Evolutionary conservation across 2,888 invertebrate genomes (phyloP).

Genomic region (Flexamia atlantica): DNA sequence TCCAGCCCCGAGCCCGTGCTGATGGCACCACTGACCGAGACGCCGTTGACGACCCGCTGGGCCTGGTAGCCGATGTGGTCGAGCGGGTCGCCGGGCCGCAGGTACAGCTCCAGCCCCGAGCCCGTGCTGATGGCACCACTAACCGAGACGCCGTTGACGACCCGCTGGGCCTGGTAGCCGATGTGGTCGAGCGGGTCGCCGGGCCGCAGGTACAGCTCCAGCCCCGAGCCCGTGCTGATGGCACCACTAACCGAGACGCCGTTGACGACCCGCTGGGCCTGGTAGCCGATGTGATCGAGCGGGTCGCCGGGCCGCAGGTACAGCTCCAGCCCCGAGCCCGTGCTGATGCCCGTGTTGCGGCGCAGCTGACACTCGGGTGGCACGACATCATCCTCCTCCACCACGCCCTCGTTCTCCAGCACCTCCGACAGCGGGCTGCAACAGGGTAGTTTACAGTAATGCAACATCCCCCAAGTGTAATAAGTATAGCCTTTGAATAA

Average conservation of each 20-base stretch:
- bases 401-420: constrained; percentile 68
- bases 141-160: constrained; percentile 68
- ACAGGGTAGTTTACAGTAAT: too few species aligned
- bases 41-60: constrained; percentile 68
- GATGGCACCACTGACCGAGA: constrained; percentile 68
- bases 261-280: constrained; percentile 67
- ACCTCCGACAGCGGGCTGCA: constrained; percentile 68
- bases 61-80: constrained; percentile 65
- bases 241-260: constrained; percentile 69
- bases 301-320: constrained; percentile 65
- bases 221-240: constrained; percentile 68
- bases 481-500: too few species aligned
- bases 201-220: constrained; percentile 68
- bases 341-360: constrained; percentile 68
- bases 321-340: constrained; percentile 68
- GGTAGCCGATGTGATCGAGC: constrained; percentile 63
- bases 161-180: constrained; percentile 66
- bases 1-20: constrained; percentile 70
- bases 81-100: constrained; percentile 62
- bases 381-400: constrained; percentile 66
- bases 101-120: constrained; percentile 69
- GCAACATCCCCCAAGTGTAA: too few species aligned
- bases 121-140: too few species aligned
- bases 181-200: constrained; percentile 64
- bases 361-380: constrained; percentile 67